Evolutionary conservation across 2,797 vertebrate species (phyloP).

Genomic region (Falco columbarius): DNA sequence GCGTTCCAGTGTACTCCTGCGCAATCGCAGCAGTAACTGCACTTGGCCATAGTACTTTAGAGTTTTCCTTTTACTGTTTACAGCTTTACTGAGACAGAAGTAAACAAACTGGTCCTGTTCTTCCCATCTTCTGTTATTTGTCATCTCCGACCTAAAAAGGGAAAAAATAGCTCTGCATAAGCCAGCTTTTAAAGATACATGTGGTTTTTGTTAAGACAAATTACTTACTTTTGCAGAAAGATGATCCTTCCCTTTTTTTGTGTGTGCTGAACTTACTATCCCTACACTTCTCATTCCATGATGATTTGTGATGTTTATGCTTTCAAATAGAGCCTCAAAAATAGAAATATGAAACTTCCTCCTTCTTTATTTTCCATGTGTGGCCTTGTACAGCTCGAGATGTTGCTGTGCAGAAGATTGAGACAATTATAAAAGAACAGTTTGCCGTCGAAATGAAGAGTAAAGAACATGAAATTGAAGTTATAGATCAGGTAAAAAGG

Average conservation of each 20-base stretch:
- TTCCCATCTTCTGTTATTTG: neutral
- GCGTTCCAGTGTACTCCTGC: neutral
- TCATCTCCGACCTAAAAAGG: neutral
- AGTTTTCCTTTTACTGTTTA: slow-evolving; percentile 7
- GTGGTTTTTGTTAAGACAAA: neutral
- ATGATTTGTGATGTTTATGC: neutral
- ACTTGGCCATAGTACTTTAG: rapidly evolving
- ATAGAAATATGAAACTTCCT: neutral
- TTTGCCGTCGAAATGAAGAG: slow-evolving; percentile 98
- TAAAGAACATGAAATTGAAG: slow-evolving; percentile 98
- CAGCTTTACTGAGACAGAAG: neutral
- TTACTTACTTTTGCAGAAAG: neutral
- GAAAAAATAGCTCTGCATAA: neutral
- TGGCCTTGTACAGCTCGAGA: slow-evolving; percentile 85
- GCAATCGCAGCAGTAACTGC: rapidly evolving
- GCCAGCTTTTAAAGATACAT: neutral
- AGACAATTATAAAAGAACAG: slow-evolving; percentile 94
- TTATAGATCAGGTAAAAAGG: slow-evolving; percentile 92
- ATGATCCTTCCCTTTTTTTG: neutral
- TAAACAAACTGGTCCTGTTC: slow-evolving; percentile 3
- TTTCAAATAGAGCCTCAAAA: neutral
- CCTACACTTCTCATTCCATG: neutral
- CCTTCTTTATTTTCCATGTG: slow-evolving; percentile 11
- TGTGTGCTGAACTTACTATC: neutral
- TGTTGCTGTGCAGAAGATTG: slow-evolving; percentile 94